Evolutionary conservation across 2,797 vertebrate species (phyloP).

Genomic region (Leuciscus waleckii): DNA sequence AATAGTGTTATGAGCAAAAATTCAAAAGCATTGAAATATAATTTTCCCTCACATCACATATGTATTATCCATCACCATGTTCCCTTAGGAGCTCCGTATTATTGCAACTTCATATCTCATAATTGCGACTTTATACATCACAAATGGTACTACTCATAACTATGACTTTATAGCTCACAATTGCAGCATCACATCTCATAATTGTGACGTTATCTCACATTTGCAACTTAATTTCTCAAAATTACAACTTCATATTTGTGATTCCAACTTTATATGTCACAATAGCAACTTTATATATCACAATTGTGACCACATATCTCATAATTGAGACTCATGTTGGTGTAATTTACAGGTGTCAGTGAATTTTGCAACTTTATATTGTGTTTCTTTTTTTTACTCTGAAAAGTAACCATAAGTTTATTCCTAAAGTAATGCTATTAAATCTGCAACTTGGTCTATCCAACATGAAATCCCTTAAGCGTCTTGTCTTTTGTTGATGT

Average conservation of each 20-base stretch:
- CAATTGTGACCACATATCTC: background rate
- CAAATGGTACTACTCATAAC: too few species aligned
- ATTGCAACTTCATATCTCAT: too few species aligned
- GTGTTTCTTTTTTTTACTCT: background rate
- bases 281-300: background rate
- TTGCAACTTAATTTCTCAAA: background rate
- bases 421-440: background rate
- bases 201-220: background rate
- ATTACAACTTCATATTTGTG: background rate
- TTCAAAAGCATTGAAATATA: too few species aligned
- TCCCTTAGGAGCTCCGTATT: too few species aligned
- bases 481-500: background rate
- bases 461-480: background rate
- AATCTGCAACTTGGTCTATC: background rate
- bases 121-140: too few species aligned
- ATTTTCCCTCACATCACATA: too few species aligned
- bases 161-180: too few species aligned
- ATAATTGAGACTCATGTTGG: background rate
- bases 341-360: background rate
- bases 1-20: too few species aligned
- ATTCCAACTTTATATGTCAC: background rate
- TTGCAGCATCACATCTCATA: too few species aligned
- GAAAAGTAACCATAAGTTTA: background rate
- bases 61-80: too few species aligned
- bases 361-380: background rate